Evolutionary conservation across 2,797 vertebrate species (phyloP).

Genomic region (Crocodylus rhombifer): DNA sequence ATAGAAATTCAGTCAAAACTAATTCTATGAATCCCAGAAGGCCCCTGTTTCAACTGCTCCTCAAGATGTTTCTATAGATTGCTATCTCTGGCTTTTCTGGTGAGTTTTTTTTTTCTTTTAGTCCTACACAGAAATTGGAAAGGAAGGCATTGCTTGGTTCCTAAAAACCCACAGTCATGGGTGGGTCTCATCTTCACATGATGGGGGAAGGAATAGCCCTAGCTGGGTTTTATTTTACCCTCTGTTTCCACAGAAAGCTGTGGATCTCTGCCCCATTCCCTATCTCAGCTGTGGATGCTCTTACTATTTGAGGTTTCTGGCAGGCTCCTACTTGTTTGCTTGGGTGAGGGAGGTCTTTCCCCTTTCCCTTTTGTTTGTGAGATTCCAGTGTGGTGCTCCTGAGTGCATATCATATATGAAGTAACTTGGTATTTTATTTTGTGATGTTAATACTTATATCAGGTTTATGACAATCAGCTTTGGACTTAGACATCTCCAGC

Average conservation of each 20-base stretch:
- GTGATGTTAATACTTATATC: not conserved
- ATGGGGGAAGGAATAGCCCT: too few relatives aligned
- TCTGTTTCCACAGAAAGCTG: too few relatives aligned
- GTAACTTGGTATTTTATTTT: not conserved
- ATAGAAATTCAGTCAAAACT: not conserved
- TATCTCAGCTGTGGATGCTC: too few relatives aligned
- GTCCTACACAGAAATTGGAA: too few relatives aligned
- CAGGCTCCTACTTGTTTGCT: too few relatives aligned
- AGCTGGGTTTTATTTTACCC: too few relatives aligned
- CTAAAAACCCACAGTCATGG: too few relatives aligned
- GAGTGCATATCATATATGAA: not conserved
- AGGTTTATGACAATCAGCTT: not conserved
- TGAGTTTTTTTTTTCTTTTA: not conserved
- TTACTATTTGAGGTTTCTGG: too few relatives aligned
- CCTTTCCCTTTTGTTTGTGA: not conserved
- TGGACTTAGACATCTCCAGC: not conserved
- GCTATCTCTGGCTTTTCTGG: not conserved
- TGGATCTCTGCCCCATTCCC: too few relatives aligned
- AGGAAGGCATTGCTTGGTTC: too few relatives aligned
- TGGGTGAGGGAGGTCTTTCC: too few relatives aligned
- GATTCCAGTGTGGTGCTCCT: not conserved
- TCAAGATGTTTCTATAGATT: not conserved
- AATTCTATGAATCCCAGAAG: not conserved
- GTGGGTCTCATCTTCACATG: too few relatives aligned
- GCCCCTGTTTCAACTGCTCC: not conserved